These are phyloP conservation scores for Amphibalanus amphitrite DNA, from an alignment of 1,140 invertebrate species.

Conservation along the genomic window DNA sequence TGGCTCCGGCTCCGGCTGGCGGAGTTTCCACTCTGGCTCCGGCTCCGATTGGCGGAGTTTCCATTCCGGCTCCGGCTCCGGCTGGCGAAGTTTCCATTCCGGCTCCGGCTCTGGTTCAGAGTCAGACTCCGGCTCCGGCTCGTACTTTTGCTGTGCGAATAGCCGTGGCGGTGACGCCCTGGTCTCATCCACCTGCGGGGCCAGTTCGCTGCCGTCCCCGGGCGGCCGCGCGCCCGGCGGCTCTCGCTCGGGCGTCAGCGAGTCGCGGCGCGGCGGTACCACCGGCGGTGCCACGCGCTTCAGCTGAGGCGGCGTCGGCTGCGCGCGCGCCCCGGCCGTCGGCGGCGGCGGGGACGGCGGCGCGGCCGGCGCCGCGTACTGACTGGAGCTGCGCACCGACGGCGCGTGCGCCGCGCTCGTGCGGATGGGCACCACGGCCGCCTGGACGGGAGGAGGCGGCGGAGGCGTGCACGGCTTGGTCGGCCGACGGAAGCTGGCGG, in stretches of 20 bases:
- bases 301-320: background rate
- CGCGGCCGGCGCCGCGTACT: background rate
- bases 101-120: background rate
- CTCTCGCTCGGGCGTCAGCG: background rate
- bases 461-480: background rate
- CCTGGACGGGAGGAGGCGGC: conserved; percentile 2
- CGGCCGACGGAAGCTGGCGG: background rate
- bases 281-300: conserved; percentile 2
- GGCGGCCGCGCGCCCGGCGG: too few species aligned
- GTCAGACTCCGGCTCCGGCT: background rate
- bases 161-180: too few species aligned
- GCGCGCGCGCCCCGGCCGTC: background rate
- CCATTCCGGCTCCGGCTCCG: background rate
- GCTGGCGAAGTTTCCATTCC: background rate
- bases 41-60: background rate
- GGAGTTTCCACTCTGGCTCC: background rate
- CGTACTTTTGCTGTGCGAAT: background rate
- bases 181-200: too few species aligned
- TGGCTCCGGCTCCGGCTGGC: background rate
- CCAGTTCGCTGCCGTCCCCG: background rate
- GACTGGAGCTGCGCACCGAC: background rate
- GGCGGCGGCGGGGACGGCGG: background rate
- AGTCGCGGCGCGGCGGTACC: background rate
- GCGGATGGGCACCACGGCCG: conserved; percentile 3
- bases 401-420: background rate